These are phyloP conservation scores for Littorina saxatilis DNA, from an alignment of 1,140 invertebrate species.

Conservation along the genomic window DNA sequence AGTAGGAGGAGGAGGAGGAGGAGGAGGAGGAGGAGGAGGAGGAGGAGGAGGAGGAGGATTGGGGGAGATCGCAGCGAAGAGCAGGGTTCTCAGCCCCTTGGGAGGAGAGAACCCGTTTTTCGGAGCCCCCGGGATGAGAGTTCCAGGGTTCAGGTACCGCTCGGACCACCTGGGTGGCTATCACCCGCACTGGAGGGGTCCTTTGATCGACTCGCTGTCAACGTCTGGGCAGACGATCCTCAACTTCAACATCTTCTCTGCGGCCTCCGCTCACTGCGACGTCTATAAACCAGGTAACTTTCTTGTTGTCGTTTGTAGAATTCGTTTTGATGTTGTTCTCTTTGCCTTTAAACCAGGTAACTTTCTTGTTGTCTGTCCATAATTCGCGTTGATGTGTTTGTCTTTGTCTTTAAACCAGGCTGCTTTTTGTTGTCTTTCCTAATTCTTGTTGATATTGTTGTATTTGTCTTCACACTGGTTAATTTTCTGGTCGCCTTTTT, in stretches of 20 bases:
- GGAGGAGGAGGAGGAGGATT: too few relatives aligned
- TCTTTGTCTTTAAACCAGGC: slow-evolving; percentile 33
- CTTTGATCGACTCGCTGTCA: slow-evolving; percentile 38
- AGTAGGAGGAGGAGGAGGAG: too few relatives aligned
- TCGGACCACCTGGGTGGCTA: slow-evolving; percentile 4
- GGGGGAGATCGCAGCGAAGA: not conserved
- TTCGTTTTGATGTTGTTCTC: too few relatives aligned
- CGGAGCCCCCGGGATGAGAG: slow-evolving; percentile 2
- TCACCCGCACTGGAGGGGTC: slow-evolving; percentile 37
- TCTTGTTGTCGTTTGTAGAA: too few relatives aligned
- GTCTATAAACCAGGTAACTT: slow-evolving; percentile 26
- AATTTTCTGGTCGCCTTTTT: too few relatives aligned
- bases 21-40: too few relatives aligned
- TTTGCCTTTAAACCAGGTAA: slow-evolving; percentile 30
- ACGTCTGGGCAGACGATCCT: slow-evolving; percentile 44
- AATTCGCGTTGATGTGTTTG: too few relatives aligned
- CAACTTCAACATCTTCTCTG: slow-evolving; percentile 46
- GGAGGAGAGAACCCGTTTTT: not conserved
- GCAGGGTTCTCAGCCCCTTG: slow-evolving; percentile 4
- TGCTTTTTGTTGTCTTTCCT: too few relatives aligned
- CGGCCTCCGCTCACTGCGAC: slow-evolving; percentile 25
- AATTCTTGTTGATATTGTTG: too few relatives aligned
- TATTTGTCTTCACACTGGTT: too few relatives aligned
- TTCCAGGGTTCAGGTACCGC: slow-evolving; percentile 29
- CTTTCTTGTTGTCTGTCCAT: too few relatives aligned